Conservation (phyloP, 2,888 invertebrate species). For the Tenodera sinensis region DNA sequence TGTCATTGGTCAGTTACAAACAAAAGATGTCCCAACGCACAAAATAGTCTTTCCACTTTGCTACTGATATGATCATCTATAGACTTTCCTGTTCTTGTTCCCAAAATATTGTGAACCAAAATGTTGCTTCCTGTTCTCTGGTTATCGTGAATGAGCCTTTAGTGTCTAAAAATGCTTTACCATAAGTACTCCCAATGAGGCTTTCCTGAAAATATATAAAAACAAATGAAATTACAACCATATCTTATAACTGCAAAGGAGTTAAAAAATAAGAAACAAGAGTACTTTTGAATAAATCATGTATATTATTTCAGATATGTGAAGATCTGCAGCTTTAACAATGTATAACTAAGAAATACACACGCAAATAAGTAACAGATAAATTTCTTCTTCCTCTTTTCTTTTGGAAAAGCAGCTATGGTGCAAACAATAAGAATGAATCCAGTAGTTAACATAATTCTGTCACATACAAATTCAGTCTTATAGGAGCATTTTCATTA, state of each 20-base stretch:
- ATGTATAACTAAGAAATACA: not conserved
- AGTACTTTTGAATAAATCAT: not conserved
- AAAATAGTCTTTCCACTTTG: not conserved
- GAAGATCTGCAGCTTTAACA: conserved; percentile 8
- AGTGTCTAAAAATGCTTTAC: no score
- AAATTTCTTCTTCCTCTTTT: not conserved
- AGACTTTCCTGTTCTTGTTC: not conserved
- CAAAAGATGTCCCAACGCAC: not conserved
- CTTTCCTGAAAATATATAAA: no score
- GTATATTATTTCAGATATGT: conserved; percentile 18
- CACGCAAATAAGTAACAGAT: not conserved
- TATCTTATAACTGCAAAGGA: not conserved
- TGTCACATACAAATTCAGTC: conserved; percentile 14
- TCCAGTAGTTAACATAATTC: not conserved
- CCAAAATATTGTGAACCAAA: not conserved
- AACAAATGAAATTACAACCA: not conserved
- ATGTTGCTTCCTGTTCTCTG: no score
- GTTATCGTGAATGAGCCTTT: no score
- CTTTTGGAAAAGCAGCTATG: not conserved
- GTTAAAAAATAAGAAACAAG: not conserved
- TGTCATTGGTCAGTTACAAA: no score
- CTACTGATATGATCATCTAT: not conserved
- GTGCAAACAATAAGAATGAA: conserved; percentile 15
- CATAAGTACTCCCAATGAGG: no score
- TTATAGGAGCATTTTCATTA: not conserved